Evolutionary conservation across 2,888 invertebrate genomes (phyloP), one percentile per base, ranked within the genome.

Genomic region (Sacculina carcini): DNA sequence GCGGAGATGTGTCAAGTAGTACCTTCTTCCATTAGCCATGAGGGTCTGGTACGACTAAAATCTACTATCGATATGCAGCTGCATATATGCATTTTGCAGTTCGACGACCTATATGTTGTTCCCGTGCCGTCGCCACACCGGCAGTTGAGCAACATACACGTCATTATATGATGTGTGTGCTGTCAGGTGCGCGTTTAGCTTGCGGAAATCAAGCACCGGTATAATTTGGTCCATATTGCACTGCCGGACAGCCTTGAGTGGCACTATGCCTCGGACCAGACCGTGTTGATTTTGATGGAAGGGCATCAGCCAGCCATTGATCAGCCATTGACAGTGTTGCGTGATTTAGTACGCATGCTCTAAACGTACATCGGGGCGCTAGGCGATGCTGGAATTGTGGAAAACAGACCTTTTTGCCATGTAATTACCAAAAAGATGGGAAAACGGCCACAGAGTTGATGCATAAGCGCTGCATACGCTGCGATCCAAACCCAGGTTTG

Each of bases 191-290:
- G 28, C 7, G n/a, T n/a, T n/a, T 5, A 52, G 47, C 12, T 52
- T 44, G 9, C 39, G 31, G 12, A 44, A 50, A 34, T 51, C 53
- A 26, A 53, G 44, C 2, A 51, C 51, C 1, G 53, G 51, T 14
- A 47, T n/a, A n/a, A n/a, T n/a, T n/a, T n/a, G n/a, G n/a, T n/a
- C n/a, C n/a, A n/a, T n/a, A n/a, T n/a, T n/a, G n/a, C n/a, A n/a
- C n/a, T n/a, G n/a, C n/a, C n/a, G n/a, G n/a, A n/a, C n/a, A n/a
- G n/a, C n/a, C n/a, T n/a, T n/a, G n/a, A n/a, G n/a, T n/a, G n/a
- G n/a, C n/a, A n/a, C n/a, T n/a, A n/a, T n/a, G n/a, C n/a, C n/a
- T n/a, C n/a, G n/a, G n/a, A n/a, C n/a, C n/a, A n/a, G n/a, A n/a
- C n/a, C n/a, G n/a, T n/a, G n/a, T n/a, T n/a, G n/a, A n/a, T n/a